Percentiles rank a stretch among this genome's conserved stretches.
phyloP scores from a whole-genome alignment of 2,888 invertebrate genomes.

The Gymnosoma rotundatum region DNA sequence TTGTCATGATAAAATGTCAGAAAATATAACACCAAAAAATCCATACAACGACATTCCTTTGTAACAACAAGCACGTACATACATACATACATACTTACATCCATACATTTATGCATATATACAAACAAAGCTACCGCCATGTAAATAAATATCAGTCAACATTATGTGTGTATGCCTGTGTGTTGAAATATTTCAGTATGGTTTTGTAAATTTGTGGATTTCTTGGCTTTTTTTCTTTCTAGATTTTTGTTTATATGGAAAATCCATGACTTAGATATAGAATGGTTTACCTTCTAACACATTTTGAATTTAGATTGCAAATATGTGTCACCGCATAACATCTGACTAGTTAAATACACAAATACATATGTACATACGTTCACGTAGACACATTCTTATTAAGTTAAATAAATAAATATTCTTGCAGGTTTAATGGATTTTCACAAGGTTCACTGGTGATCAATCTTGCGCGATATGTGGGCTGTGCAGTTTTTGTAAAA shows the following conservation, averaged over 20 bases:
- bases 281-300: slow-evolving; percentile 63
- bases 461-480: no score
- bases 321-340: slow-evolving; percentile 62
- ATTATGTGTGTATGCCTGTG: not conserved
- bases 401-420: not conserved
- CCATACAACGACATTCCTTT: slow-evolving; percentile 40
- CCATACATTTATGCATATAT: no score
- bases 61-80: slow-evolving; percentile 9
- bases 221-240: not conserved
- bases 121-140: not conserved
- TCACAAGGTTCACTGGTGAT: no score
- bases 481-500: no score
- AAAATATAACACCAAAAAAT: slow-evolving; percentile 64
- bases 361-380: not conserved
- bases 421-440: no score
- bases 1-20: slow-evolving; percentile 66
- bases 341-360: slow-evolving; percentile 59
- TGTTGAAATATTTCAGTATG: not conserved
- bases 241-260: not conserved
- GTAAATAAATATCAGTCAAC: not conserved
- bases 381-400: not conserved
- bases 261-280: slow-evolving; percentile 50
- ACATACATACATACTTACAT: not conserved
- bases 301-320: slow-evolving; percentile 66
- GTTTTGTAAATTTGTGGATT: slow-evolving; percentile 8